A percentile compares a stretch with the other conserved stretches of the same genome.
phyloP scores from a whole-genome alignment of 2,797 vertebrate genomes.

The Coluber constrictor region DNA sequence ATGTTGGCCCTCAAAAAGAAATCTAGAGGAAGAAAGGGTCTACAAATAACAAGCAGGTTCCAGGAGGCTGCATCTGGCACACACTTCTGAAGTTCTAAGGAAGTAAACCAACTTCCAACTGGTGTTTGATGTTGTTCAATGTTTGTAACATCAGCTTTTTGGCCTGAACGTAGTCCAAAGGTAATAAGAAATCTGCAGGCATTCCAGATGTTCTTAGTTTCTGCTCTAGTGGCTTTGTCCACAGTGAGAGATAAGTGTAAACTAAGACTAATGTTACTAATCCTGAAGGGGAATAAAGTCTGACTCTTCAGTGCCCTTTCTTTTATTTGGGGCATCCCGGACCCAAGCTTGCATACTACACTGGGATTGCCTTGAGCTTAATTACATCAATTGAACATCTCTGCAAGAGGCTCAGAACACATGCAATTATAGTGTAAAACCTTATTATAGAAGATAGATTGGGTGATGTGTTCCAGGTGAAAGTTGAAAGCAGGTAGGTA shows the following conservation, averaged over 20 bases:
- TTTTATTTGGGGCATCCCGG: neutral
- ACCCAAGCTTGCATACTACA: neutral
- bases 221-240: neutral
- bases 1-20: neutral
- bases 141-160: neutral
- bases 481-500: neutral
- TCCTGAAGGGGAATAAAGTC: neutral
- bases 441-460: neutral
- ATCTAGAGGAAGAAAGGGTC: neutral
- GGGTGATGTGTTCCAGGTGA: neutral
- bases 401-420: neutral
- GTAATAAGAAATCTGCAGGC: neutral
- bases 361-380: neutral
- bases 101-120: neutral
- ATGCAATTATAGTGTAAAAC: neutral
- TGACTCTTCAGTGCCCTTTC: neutral
- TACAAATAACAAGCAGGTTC: neutral
- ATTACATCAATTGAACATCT: neutral
- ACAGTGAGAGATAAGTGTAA: neutral
- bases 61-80: neutral
- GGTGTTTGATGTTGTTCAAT: neutral
- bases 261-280: neutral
- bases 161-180: neutral
- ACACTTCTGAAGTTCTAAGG: neutral
- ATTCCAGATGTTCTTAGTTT: neutral